Conservation (phyloP, 2,888 invertebrate species). For the Phalangium opilio region DNA sequence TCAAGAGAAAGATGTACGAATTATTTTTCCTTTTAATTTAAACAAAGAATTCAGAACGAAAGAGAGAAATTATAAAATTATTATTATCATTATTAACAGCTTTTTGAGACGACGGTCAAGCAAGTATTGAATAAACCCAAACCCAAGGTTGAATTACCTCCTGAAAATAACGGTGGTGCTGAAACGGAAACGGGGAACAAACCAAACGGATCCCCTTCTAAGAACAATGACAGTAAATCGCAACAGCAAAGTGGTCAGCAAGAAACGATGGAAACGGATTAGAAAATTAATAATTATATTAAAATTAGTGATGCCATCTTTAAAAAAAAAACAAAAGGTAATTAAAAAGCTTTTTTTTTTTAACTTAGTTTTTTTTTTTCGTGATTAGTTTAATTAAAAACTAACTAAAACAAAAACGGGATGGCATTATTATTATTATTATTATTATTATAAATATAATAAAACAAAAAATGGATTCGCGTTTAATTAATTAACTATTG, state of each 20-base stretch:
- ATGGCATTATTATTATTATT: too few relatives aligned
- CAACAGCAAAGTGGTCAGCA: conserved; percentile 1
- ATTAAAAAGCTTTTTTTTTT: neutral
- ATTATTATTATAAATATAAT: too few relatives aligned
- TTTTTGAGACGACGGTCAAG: conserved; percentile 38
- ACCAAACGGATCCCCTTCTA: conserved; percentile 3
- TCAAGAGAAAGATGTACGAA: conserved; percentile 41
- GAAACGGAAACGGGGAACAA: conserved; percentile 1
- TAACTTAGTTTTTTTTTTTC: conserved; percentile 2
- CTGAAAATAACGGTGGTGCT: conserved; percentile 3
- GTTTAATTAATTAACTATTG: too few relatives aligned
- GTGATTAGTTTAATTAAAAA: too few relatives aligned
- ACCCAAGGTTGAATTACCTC: conserved; percentile 43
- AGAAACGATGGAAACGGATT: conserved; percentile 15
- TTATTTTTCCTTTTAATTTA: neutral
- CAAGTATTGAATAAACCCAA: conserved; percentile 80
- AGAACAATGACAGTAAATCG: conserved; percentile 4
- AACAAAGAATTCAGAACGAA: neutral
- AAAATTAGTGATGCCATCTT: neutral
- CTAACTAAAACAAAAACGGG: too few relatives aligned
- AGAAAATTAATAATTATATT: conserved; percentile 1
- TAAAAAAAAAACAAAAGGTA: neutral
- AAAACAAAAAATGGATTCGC: too few relatives aligned
- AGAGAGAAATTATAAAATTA: neutral
- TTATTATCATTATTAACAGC: conserved; percentile 26